Conservation (phyloP, 1,140 invertebrate genomes). For the Anagrus nilaparvatae region DNA sequence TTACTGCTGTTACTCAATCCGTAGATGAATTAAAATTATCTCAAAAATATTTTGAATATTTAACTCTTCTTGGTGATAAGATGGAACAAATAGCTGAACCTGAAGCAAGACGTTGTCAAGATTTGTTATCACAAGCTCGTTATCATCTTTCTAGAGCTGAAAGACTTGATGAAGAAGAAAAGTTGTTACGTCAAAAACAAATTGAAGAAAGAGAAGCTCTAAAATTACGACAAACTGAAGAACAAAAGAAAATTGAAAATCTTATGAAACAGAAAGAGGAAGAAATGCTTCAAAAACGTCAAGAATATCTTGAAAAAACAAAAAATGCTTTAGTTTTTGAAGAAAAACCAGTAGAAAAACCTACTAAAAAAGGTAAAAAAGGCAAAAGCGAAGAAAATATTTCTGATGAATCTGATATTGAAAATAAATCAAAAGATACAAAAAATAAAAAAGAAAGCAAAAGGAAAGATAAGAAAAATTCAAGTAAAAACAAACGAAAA, state of each 20-base stretch:
- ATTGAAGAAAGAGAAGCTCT: slow-evolving; percentile 76
- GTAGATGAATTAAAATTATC: slow-evolving; percentile 89
- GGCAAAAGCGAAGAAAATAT: slow-evolving; percentile 52
- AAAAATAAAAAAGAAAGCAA: slow-evolving; percentile 41
- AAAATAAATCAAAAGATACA: slow-evolving; percentile 37
- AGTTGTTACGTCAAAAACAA: slow-evolving; percentile 74
- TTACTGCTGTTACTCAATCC: slow-evolving; percentile 80
- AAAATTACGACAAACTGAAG: slow-evolving; percentile 58
- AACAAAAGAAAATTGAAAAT: slow-evolving; percentile 59
- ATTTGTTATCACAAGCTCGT: slow-evolving; percentile 89
- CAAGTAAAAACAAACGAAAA: slow-evolving; percentile 29
- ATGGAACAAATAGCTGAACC: slow-evolving; percentile 68
- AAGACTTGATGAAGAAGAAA: slow-evolving; percentile 87
- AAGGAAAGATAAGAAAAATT: slow-evolving; percentile 27
- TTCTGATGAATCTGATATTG: slow-evolving; percentile 32
- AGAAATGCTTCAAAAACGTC: slow-evolving; percentile 76
- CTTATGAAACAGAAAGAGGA: slow-evolving; percentile 64
- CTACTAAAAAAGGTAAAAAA: slow-evolving; percentile 42
- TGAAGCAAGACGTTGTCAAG: slow-evolving; percentile 87
- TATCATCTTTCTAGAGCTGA: slow-evolving; percentile 91
- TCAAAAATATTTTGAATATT: slow-evolving; percentile 84
- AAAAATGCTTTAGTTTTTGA: slow-evolving; percentile 78
- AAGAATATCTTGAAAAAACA: slow-evolving; percentile 92
- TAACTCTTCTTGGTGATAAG: slow-evolving; percentile 69
- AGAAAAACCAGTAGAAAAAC: slow-evolving; percentile 62